Conservation (phyloP, 2,888 invertebrate genomes). For the Neelides folsomi region DNA sequence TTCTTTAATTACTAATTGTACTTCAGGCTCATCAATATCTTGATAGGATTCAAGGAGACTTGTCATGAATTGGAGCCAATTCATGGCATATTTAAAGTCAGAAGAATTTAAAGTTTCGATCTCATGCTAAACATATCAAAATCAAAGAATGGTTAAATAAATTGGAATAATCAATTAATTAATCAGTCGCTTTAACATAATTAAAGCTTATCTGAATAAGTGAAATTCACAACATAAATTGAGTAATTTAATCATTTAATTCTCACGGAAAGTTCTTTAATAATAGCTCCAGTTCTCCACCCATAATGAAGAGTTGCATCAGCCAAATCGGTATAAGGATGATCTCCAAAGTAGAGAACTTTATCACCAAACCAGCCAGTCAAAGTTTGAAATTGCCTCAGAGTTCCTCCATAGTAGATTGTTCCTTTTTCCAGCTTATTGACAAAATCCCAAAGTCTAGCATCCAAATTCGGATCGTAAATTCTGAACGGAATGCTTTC, state of each 20-base stretch:
- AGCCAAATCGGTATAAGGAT: constrained; percentile 92
- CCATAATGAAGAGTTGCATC: constrained; percentile 92
- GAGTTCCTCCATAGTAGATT: constrained; percentile 90
- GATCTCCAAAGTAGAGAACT: constrained; percentile 94
- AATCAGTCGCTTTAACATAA: too few species aligned
- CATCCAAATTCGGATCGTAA: constrained; percentile 65
- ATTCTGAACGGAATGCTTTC: constrained; percentile 77
- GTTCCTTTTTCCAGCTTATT: constrained; percentile 69
- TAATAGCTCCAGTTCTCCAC: constrained; percentile 81
- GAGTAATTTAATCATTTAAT: too few species aligned
- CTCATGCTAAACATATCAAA: constrained; percentile 56
- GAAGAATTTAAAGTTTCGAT: constrained; percentile 71
- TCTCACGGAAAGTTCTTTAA: constrained; percentile 80
- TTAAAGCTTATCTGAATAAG: too few species aligned
- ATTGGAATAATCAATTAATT: too few species aligned
- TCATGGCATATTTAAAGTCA: constrained; percentile 72
- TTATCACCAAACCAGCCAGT: constrained; percentile 87
- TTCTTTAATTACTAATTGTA: constrained; percentile 49
- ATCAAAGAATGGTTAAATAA: background rate
- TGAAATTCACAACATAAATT: too few species aligned
- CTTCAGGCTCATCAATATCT: constrained; percentile 57
- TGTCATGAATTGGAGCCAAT: constrained; percentile 84
- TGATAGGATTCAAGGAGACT: constrained; percentile 80
- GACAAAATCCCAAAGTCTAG: constrained; percentile 84
- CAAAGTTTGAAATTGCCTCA: constrained; percentile 75